Evolutionary conservation across 2,113 vertebrate genomes (phyloP).

Genomic region (Pterocles burchelli): DNA sequence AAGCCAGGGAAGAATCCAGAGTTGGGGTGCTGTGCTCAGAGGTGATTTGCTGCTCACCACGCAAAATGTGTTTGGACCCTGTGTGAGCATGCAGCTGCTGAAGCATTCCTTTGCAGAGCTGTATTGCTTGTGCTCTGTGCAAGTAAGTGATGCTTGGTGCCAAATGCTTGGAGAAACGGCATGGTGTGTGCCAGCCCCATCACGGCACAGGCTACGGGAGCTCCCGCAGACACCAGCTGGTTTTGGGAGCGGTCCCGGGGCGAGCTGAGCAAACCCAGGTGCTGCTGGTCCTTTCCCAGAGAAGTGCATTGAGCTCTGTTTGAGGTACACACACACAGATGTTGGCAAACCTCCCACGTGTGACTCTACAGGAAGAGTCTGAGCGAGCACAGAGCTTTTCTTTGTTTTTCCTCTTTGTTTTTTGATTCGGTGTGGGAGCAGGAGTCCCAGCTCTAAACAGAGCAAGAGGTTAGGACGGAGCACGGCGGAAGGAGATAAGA

Average conservation of each 20-base stretch:
- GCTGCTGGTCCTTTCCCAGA: not conserved
- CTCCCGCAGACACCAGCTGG: not conserved
- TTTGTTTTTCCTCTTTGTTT: not conserved
- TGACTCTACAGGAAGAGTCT: not conserved
- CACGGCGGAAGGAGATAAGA: not conserved
- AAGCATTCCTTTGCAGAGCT: not conserved
- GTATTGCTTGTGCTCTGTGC: not conserved
- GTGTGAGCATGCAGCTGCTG: fast-evolving
- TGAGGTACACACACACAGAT: not conserved
- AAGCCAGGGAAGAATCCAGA: not conserved
- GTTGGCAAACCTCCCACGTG: conserved; percentile 4
- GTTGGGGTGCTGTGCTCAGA: fast-evolving
- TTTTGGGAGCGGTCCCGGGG: not conserved
- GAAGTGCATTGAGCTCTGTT: not conserved
- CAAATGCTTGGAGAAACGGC: not conserved
- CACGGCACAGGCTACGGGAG: not conserved
- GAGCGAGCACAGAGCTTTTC: not conserved
- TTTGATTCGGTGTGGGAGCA: not conserved
- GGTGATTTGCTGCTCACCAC: not conserved
- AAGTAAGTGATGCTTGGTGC: not conserved
- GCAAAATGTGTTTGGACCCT: fast-evolving
- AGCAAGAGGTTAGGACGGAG: not conserved
- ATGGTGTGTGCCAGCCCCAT: fast-evolving
- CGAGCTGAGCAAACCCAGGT: not conserved
- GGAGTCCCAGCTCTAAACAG: not conserved